Percentiles rank a stretch among this genome's conserved stretches.
These are phyloP conservation scores for Dryobates pubescens DNA, from an alignment of 2,797 vertebrate genomes.

Conservation along the genomic window DNA sequence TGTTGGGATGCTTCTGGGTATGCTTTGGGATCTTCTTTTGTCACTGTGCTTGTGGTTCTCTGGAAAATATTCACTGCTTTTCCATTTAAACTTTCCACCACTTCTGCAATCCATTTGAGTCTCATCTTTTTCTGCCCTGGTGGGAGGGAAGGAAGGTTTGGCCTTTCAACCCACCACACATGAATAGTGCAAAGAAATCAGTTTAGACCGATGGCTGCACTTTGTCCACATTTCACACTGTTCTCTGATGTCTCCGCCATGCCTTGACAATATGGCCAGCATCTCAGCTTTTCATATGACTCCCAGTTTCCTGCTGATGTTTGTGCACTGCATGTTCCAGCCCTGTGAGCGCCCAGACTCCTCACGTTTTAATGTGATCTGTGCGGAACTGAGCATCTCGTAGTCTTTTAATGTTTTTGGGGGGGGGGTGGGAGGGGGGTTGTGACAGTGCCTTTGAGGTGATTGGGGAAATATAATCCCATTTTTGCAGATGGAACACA, in stretches of 20 bases:
- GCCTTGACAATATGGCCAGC: not conserved
- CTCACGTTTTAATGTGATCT: not conserved
- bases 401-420: not conserved
- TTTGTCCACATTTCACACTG: not conserved
- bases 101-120: too few species aligned
- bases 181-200: not conserved
- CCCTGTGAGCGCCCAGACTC: not conserved
- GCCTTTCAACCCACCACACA: too few species aligned
- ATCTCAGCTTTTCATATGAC: not conserved
- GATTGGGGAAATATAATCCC: not conserved
- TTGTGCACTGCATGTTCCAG: not conserved
- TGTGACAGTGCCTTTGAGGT: not conserved
- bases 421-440: not conserved
- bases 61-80: too few species aligned
- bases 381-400: not conserved
- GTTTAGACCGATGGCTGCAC: not conserved
- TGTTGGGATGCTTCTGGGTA: too few species aligned
- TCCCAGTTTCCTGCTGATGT: not conserved
- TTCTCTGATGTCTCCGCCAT: slow-evolving; percentile 12
- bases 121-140: too few species aligned
- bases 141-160: too few species aligned
- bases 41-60: too few species aligned
- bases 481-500: not conserved
- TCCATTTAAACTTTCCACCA: too few species aligned
- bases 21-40: too few species aligned